Evolutionary conservation across 2,113 vertebrate genomes (phyloP).

Genomic region (Oreotrochilus melanogaster): DNA sequence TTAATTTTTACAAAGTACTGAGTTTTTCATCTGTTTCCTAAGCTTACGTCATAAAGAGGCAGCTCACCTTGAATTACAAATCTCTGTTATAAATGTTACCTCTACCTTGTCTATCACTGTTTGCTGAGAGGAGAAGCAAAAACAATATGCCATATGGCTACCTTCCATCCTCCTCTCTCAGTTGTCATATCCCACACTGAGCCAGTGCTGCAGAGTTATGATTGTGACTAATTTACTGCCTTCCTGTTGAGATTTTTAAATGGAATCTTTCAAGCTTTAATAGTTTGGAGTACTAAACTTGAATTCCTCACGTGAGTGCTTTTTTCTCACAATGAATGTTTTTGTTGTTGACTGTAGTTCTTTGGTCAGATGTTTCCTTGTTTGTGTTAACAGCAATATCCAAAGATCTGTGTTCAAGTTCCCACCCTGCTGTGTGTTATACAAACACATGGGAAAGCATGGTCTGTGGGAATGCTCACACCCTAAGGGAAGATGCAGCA

Average conservation of each 20-base stretch:
- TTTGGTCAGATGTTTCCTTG: neutral
- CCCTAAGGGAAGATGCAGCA: neutral
- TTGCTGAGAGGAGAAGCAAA: neutral
- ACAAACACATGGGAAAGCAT: neutral
- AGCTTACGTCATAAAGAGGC: neutral
- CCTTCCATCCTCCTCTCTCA: neutral
- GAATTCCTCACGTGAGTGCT: neutral
- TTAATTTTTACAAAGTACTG: neutral
- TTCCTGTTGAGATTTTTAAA: neutral
- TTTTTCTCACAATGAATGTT: neutral
- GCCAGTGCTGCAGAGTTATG: neutral
- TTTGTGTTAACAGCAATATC: neutral
- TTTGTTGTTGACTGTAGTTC: neutral
- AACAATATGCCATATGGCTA: accelerated
- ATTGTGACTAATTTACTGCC: neutral
- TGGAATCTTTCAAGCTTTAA: neutral
- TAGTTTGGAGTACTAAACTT: neutral
- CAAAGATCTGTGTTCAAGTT: neutral
- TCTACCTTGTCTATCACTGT: neutral
- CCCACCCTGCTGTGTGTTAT: neutral
- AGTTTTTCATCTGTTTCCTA: neutral
- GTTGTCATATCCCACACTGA: neutral
- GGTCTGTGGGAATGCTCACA: neutral
- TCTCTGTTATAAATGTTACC: neutral
- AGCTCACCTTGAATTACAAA: conserved; percentile 16